These are phyloP conservation scores for Oncopodura yosiiana DNA, from an alignment of 1,140 invertebrate species.

Conservation along the genomic window DNA sequence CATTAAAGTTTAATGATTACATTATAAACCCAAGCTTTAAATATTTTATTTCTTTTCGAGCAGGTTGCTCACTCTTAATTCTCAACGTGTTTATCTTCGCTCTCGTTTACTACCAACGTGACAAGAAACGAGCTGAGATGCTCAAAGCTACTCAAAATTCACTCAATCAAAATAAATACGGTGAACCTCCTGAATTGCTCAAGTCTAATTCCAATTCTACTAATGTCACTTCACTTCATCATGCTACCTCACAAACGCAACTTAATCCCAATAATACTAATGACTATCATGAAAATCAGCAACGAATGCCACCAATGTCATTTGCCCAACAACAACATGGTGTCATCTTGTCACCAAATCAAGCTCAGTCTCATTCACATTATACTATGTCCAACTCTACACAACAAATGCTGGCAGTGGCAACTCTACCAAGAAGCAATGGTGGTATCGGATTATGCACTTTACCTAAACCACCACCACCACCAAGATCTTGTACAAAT, in stretches of 20 bases:
- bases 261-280: too few relatives aligned
- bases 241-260: too few relatives aligned
- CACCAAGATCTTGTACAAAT: constrained; percentile 23
- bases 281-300: too few relatives aligned
- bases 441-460: constrained; percentile 10
- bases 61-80: constrained; percentile 66
- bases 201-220: constrained; percentile 33
- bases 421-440: constrained; percentile 25
- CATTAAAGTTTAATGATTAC: too few relatives aligned
- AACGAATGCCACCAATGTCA: too few relatives aligned
- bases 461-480: constrained; percentile 17
- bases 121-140: constrained; percentile 69
- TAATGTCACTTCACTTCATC: constrained; percentile 27
- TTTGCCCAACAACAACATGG: too few relatives aligned
- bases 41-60: too few relatives aligned
- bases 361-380: constrained; percentile 8
- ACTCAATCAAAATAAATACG: constrained; percentile 19
- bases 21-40: too few relatives aligned
- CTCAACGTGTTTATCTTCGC: constrained; percentile 78
- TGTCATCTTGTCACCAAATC: constrained; percentile 14
- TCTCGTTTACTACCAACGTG: constrained; percentile 73
- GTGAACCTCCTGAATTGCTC: constrained; percentile 32
- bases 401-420: constrained; percentile 13
- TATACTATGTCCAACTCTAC: neutral
- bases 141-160: constrained; percentile 37